These are phyloP conservation scores for Dolichoris vasculosae DNA, from an alignment of 1,140 invertebrate genomes.

Conservation along the genomic window DNA sequence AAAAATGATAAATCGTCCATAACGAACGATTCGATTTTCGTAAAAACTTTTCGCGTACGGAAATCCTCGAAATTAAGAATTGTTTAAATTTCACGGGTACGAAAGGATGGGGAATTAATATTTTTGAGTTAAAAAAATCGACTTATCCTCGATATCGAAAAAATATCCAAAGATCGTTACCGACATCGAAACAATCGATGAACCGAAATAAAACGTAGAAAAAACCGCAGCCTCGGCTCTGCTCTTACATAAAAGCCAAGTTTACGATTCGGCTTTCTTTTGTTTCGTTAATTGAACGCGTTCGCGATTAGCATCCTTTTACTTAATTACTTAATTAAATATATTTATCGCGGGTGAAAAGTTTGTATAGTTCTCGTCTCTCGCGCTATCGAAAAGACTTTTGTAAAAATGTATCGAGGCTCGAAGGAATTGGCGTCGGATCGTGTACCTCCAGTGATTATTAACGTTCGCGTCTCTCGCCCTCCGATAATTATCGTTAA, in stretches of 20 bases:
- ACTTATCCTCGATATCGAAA: too few relatives aligned
- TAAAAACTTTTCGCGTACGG: neutral
- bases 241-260: neutral
- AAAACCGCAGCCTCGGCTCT: too few relatives aligned
- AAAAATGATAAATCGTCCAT: neutral
- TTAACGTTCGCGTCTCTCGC: neutral
- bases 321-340: neutral
- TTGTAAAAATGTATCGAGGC: too few relatives aligned
- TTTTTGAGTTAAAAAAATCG: neutral
- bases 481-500: neutral
- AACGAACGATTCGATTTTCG: neutral
- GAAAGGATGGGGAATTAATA: neutral
- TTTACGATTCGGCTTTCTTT: neutral
- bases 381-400: too few relatives aligned
- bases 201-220: too few relatives aligned
- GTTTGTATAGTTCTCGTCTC: too few relatives aligned
- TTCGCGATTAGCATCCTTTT: too few relatives aligned
- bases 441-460: neutral
- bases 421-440: too few relatives aligned
- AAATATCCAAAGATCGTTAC: too few relatives aligned
- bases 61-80: neutral
- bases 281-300: neutral
- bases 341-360: too few relatives aligned
- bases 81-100: neutral
- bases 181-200: too few relatives aligned